Conservation (phyloP, 92 coral and sea anemone species). For the Micromussa lordhowensis region DNA sequence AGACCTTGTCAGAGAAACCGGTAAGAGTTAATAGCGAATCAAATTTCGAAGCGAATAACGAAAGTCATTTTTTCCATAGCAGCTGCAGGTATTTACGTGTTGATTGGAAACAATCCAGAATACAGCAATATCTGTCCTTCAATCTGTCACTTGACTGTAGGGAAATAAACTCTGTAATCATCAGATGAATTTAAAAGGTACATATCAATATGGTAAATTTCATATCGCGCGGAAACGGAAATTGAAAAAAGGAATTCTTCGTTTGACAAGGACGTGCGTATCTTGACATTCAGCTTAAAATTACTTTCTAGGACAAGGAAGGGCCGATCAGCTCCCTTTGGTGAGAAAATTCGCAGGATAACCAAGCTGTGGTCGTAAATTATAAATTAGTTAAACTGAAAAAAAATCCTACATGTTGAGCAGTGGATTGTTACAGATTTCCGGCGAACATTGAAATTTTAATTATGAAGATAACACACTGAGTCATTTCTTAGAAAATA, state of each 20-base stretch:
- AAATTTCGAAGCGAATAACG: neutral
- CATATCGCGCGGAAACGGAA: constrained; percentile 35
- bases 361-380: neutral
- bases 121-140: neutral
- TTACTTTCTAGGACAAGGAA: neutral
- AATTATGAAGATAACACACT: neutral
- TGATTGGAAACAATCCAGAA: neutral
- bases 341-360: neutral
- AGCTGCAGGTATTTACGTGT: neutral
- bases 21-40: neutral
- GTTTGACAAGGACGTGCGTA: constrained; percentile 7
- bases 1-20: neutral
- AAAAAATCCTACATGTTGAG: too few relatives aligned
- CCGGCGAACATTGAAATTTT: neutral
- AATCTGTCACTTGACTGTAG: neutral
- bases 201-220: neutral
- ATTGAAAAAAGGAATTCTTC: neutral
- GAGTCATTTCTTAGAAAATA: neutral
- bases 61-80: neutral
- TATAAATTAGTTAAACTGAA: neutral
- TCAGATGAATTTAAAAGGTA: constrained; percentile 20
- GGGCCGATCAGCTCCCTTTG: neutral
- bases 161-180: constrained; percentile 1
- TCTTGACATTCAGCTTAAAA: neutral
- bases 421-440: neutral